Evolutionary conservation across 2,113 vertebrate genomes (phyloP), one percentile per base, ranked within the genome.

Genomic region (Heterotilapia buettikoferi): DNA sequence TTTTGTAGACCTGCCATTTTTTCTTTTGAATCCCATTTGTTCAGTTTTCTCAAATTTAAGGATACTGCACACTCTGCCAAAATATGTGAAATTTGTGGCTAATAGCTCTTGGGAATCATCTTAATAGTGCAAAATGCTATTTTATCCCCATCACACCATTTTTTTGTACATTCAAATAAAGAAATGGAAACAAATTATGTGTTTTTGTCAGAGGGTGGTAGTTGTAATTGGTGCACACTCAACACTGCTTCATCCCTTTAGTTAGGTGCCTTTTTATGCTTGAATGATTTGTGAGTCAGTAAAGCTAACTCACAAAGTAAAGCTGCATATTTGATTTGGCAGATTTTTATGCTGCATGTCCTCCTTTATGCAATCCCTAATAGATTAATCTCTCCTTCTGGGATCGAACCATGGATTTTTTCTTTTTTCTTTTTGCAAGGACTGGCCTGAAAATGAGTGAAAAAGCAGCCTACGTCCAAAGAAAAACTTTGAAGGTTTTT

Each of bases 31-130:
- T 0, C n/a, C n/a, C n/a, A 40, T 40, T 68, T 40, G 33, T 68
- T n/a, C 36, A 24, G 36, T 68, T 68, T 68, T 40, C 36, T 68
- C 36, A 40, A 68, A 68, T 68, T 40, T 68, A 68, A 40, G 63
- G 33, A 68, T 21, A 40, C 19, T 68, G 7, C n/a, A 21, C 36
- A 40, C 36, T 38, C 33, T 1, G 11, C 21, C 36, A 40, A 14
- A 11, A 68, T 68, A 21, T 14, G 63, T 21, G 19, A 68, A 68
- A 40, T 68, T 40, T 68, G 11, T 21, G 63, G 36, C 19, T 68
- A 40, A 38, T 12, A 66, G 61, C 1, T 38, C 61, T 21, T 38
- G 61, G 61, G 33, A 38, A 21, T 66, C 29, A 63, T n/a, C 59
- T 7, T 36, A 63, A n/a, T 63, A 36, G 59, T 63, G 59, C 9